Evolutionary conservation across 2,888 invertebrate species (phyloP).

Genomic region (Anticlea derivata): DNA sequence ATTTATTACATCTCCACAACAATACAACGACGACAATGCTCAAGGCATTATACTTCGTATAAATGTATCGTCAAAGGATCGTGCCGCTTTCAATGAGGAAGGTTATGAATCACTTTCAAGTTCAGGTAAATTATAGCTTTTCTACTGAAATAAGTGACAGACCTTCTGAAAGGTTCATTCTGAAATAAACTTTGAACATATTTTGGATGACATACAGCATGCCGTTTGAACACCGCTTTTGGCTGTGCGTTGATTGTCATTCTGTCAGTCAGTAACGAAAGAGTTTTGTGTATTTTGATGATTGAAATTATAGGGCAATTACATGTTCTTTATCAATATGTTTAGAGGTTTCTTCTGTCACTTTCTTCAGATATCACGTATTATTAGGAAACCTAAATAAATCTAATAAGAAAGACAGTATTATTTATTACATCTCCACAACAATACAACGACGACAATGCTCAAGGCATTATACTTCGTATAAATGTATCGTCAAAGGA

Average conservation of each 20-base stretch:
- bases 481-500: conserved; percentile 15
- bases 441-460: conserved; percentile 16
- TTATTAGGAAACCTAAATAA: too few species aligned
- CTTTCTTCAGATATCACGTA: too few species aligned
- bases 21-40: conserved; percentile 14
- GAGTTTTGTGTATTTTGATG: too few species aligned
- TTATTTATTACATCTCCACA: conserved; percentile 5
- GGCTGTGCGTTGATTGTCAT: too few species aligned
- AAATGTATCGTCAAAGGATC: conserved; percentile 16
- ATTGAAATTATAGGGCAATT: too few species aligned
- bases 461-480: conserved; percentile 4
- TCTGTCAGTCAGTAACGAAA: too few species aligned
- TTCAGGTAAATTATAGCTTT: conserved; percentile 44
- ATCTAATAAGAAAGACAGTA: neutral
- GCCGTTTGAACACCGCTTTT: too few species aligned
- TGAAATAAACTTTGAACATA: too few species aligned
- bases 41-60: conserved; percentile 2
- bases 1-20: conserved; percentile 8
- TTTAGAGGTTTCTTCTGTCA: too few species aligned
- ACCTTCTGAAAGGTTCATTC: too few species aligned
- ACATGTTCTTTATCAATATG: too few species aligned
- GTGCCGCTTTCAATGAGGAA: conserved; percentile 44
- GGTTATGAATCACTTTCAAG: conserved; percentile 63
- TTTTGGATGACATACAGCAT: too few species aligned
- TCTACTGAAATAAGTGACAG: conserved; percentile 4